Percentiles rank a stretch among this genome's conserved stretches.
These are phyloP conservation scores for Mesopsocus fuscifrons DNA, from an alignment of 2,888 invertebrate genomes.

Conservation along the genomic window DNA sequence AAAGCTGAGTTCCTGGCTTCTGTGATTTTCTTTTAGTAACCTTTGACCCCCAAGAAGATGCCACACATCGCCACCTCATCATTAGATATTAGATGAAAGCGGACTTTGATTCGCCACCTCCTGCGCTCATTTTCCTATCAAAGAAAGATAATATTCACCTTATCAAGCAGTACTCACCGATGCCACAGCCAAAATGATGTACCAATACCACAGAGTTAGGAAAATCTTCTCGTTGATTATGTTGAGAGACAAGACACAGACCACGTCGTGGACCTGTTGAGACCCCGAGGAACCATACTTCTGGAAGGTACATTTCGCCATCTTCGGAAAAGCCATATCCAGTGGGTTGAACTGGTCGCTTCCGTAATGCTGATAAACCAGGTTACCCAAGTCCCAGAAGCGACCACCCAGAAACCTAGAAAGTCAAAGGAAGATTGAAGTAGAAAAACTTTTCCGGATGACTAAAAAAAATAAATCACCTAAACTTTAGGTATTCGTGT, in stretches of 20 bases:
- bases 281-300: conserved; percentile 6
- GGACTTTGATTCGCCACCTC: too few relatives aligned
- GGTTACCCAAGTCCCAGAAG: conserved; percentile 13
- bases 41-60: too few relatives aligned
- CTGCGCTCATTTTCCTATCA: too few relatives aligned
- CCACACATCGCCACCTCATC: too few relatives aligned
- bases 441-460: too few relatives aligned
- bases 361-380: background rate
- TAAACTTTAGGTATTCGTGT: too few relatives aligned
- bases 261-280: background rate
- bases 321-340: conserved; percentile 1
- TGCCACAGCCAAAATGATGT: background rate
- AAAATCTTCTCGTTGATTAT: conserved; percentile 8
- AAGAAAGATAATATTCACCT: too few relatives aligned
- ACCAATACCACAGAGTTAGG: conserved; percentile 3
- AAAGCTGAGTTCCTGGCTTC: too few relatives aligned
- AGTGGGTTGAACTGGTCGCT: background rate
- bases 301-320: conserved; percentile 5
- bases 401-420: conserved; percentile 14
- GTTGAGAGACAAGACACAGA: conserved; percentile 6
- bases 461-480: too few relatives aligned
- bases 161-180: conserved; percentile 6
- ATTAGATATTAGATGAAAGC: too few relatives aligned
- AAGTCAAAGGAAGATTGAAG: too few relatives aligned
- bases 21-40: too few relatives aligned